phyloP scores from a whole-genome alignment of 2,888 invertebrate species.

The Campoplex nolae region DNA sequence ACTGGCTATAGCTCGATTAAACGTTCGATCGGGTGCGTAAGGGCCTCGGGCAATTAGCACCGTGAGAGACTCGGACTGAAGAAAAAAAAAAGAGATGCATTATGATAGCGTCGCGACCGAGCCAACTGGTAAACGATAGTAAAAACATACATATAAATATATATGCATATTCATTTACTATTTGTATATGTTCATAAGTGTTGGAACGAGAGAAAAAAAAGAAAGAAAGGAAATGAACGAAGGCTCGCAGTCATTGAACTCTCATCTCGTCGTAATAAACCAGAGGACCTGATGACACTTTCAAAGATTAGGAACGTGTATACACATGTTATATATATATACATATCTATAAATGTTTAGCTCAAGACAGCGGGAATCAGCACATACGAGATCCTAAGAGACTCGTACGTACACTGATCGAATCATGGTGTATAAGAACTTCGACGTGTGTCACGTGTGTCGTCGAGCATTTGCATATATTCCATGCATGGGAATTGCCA shows the following conservation, averaged over 20 bases:
- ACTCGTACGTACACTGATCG: slow-evolving; percentile 28
- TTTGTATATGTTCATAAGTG: slow-evolving; percentile 1
- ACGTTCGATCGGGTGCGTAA: slow-evolving; percentile 24
- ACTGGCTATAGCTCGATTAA: neutral
- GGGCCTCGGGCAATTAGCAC: slow-evolving; percentile 49
- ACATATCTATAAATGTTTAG: slow-evolving; percentile 11
- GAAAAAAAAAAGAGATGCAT: slow-evolving; percentile 58
- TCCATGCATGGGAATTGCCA: slow-evolving; percentile 64
- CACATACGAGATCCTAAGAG: slow-evolving; percentile 1
- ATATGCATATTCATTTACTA: neutral
- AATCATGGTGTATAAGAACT: slow-evolving; percentile 2
- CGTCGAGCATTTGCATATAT: slow-evolving; percentile 66
- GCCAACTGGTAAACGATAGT: slow-evolving; percentile 30
- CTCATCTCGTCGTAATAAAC: slow-evolving; percentile 53
- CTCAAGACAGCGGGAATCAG: slow-evolving; percentile 12
- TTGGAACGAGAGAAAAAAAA: neutral
- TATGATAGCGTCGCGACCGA: slow-evolving; percentile 50
- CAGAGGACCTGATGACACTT: slow-evolving; percentile 64
- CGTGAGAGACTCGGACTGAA: slow-evolving; percentile 19
- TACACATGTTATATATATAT: neutral
- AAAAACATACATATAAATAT: slow-evolving; percentile 4
- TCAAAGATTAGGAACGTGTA: slow-evolving; percentile 61
- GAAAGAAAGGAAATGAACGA: slow-evolving; percentile 46
- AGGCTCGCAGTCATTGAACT: slow-evolving; percentile 52
- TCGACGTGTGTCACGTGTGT: slow-evolving; percentile 56